A percentile compares a stretch with the other conserved stretches of the same genome.
Conservation (phyloP, 2,888 invertebrate species). For the Crossocerus cetratus region DNA sequence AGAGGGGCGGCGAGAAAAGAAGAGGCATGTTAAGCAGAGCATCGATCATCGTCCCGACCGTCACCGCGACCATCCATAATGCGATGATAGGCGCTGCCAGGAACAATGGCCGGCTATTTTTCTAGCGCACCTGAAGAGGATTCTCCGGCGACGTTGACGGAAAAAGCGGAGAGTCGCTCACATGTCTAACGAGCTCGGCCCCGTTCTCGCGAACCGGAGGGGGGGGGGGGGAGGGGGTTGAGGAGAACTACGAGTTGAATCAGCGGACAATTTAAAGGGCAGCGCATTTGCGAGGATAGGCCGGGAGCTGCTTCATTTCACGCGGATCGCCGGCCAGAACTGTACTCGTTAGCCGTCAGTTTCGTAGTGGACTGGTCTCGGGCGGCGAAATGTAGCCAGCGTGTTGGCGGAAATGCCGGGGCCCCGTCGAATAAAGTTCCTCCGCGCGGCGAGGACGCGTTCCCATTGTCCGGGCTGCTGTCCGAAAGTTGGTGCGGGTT, state of each 20-base stretch:
- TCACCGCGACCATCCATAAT: background rate
- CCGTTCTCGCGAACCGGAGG: background rate
- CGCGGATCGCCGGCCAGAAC: slow-evolving; percentile 2
- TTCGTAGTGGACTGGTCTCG: background rate
- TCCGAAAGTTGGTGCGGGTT: slow-evolving; percentile 8
- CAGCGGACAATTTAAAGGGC: background rate
- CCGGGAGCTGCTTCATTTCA: background rate
- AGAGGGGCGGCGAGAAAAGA: no score
- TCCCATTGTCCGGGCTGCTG: slow-evolving; percentile 11
- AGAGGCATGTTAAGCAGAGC: background rate
- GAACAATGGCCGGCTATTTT: slow-evolving; percentile 1
- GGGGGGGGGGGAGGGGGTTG: background rate
- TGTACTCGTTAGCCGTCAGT: slow-evolving; percentile 17
- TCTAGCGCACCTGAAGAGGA: background rate
- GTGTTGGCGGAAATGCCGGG: slow-evolving; percentile 1
- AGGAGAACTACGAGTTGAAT: no score
- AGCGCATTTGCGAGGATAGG: background rate
- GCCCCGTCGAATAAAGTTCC: slow-evolving; percentile 2
- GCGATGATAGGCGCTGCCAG: slow-evolving; percentile 1
- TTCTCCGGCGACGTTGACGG: no score
- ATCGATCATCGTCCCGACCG: background rate
- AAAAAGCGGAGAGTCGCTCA: no score
- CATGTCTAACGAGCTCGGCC: no score
- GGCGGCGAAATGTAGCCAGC: background rate
- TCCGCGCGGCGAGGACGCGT: background rate